Percentiles rank a stretch among this genome's conserved stretches.
Evolutionary conservation across 2,797 vertebrate genomes (phyloP).

Genomic region (Gymnothorax reevesii): DNA sequence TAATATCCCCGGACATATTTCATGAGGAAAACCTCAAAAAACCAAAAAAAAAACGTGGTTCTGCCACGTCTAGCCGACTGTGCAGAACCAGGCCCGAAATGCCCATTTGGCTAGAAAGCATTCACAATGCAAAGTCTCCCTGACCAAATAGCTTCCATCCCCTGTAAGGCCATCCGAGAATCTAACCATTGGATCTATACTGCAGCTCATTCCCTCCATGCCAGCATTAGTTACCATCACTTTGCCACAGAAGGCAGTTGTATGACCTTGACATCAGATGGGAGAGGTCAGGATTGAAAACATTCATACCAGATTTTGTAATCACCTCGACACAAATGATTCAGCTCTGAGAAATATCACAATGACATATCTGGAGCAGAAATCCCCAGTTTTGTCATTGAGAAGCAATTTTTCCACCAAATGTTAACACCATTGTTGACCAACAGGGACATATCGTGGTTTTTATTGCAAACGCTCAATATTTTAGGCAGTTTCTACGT

Average conservation of each 20-base stretch:
- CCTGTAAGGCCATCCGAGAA: background rate
- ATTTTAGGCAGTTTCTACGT: conserved; percentile 40
- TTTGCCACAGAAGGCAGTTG: background rate
- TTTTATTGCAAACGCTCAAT: conserved; percentile 32
- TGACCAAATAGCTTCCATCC: background rate
- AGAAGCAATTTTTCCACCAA: conserved; percentile 5
- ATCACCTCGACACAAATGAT: background rate
- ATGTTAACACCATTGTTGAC: conserved; percentile 14
- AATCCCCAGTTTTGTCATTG: conserved; percentile 22
- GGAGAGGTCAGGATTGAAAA: background rate
- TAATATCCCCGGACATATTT: background rate
- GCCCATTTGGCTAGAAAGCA: background rate
- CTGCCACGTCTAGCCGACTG: background rate
- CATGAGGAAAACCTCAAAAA: background rate
- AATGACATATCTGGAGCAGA: conserved; percentile 13
- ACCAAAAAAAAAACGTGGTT: background rate
- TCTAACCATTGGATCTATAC: background rate
- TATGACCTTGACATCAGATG: background rate
- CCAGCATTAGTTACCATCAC: background rate
- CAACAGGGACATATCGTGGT: conserved; percentile 23
- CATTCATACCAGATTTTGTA: conserved; percentile 14
- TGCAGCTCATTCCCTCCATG: background rate
- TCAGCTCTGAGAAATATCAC: conserved; percentile 4
- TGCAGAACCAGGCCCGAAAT: background rate
- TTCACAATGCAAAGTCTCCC: background rate